Conservation (phyloP, 1,140 invertebrate genomes). For the Globodera ellingtonae region DNA sequence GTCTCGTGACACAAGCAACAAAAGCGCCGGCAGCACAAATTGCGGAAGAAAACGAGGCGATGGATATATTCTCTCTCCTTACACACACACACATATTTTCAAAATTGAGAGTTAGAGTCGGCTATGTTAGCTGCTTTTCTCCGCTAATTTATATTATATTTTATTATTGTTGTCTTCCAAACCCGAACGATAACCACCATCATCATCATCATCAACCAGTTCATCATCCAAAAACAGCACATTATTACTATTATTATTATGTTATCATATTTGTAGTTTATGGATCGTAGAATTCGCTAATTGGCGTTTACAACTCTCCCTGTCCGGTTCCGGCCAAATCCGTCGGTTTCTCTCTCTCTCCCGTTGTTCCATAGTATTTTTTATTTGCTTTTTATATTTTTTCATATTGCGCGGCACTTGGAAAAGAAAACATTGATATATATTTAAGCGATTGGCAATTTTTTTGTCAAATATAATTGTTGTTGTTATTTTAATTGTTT, state of each 20-base stretch:
- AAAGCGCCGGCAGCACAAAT: too few relatives aligned
- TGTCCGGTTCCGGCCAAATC: neutral
- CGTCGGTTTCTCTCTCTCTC: too few relatives aligned
- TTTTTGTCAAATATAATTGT: too few relatives aligned
- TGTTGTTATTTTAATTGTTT: too few relatives aligned
- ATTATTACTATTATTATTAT: neutral
- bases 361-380: too few relatives aligned
- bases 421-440: too few relatives aligned
- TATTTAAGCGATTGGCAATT: too few relatives aligned
- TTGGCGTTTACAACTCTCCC: neutral
- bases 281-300: neutral
- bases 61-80: neutral
- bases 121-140: neutral
- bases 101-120: neutral
- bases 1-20: neutral
- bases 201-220: too few relatives aligned
- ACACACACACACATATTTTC: neutral
- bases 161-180: neutral
- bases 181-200: too few relatives aligned
- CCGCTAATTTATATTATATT: neutral
- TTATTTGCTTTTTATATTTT: too few relatives aligned
- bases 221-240: too few relatives aligned
- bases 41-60: neutral
- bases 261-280: neutral
- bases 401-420: too few relatives aligned